These are phyloP conservation scores for Cydia amplana DNA, from an alignment of 1,140 invertebrate genomes.

Conservation along the genomic window DNA sequence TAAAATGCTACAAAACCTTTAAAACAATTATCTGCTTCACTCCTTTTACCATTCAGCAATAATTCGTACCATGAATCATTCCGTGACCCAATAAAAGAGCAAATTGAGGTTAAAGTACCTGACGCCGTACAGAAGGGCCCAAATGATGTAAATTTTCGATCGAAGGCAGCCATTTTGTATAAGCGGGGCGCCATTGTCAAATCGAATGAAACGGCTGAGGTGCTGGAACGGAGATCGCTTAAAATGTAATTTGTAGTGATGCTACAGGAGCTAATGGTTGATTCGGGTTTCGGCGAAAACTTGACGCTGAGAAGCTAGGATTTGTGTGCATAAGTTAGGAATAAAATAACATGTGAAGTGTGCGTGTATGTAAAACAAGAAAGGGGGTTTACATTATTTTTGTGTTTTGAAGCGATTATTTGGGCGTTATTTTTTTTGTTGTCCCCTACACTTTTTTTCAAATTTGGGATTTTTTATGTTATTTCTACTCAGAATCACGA, in stretches of 20 bases:
- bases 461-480: too few species aligned
- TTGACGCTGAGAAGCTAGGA: too few species aligned
- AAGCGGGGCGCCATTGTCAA: constrained; percentile 1
- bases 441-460: too few species aligned
- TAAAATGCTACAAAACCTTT: background rate
- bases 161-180: background rate
- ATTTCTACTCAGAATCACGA: too few species aligned
- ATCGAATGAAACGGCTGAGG: constrained; percentile 7
- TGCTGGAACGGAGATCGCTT: constrained; percentile 8
- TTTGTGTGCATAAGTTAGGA: too few species aligned
- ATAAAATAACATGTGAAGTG: too few species aligned
- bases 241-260: constrained; percentile 11
- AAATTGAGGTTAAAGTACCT: constrained; percentile 11
- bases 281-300: background rate
- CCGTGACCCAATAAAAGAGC: background rate
- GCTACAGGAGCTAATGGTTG: background rate
- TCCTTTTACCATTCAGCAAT: constrained; percentile 10
- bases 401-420: too few species aligned
- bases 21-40: constrained; percentile 1
- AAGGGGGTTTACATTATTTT: too few species aligned
- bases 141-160: background rate
- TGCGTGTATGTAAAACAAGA: too few species aligned
- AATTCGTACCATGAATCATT: constrained; percentile 4
- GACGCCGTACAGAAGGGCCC: background rate
- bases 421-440: too few species aligned